Conservation (phyloP, 1,140 invertebrate genomes). For the Aphaenogaster ashmeadi region DNA sequence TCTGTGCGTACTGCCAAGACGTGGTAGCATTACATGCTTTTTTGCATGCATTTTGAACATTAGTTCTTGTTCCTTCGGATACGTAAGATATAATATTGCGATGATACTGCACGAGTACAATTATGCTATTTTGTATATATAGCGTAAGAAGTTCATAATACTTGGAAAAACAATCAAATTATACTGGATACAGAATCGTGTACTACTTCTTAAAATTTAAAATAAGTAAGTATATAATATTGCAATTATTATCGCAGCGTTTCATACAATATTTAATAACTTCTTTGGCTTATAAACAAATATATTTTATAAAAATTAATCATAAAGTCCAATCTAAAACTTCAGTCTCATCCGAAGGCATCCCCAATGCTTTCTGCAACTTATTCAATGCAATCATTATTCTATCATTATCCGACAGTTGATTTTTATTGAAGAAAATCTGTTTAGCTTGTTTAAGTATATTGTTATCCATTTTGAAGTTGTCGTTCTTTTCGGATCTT, state of each 20-base stretch:
- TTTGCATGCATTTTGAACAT: background rate
- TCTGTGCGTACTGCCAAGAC: background rate
- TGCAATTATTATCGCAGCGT: no score
- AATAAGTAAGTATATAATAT: no score
- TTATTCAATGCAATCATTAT: background rate
- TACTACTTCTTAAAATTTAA: no score
- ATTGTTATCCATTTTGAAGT: no score
- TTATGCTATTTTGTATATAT: background rate
- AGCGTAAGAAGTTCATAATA: background rate
- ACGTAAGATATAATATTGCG: background rate
- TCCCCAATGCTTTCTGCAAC: background rate
- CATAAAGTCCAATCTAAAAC: background rate
- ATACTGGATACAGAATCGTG: no score
- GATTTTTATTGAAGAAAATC: background rate
- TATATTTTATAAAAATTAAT: background rate
- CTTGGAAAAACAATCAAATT: no score
- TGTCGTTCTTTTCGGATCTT: no score
- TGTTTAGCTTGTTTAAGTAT: background rate
- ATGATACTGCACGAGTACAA: background rate
- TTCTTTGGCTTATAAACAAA: no score
- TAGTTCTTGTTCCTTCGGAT: background rate
- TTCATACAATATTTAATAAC: no score
- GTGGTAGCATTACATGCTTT: background rate
- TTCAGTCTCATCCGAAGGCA: background rate
- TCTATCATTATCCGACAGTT: background rate